These are phyloP conservation scores for Hippopotamyrus pictus DNA, from an alignment of 2,797 vertebrate genomes.

Conservation along the genomic window DNA sequence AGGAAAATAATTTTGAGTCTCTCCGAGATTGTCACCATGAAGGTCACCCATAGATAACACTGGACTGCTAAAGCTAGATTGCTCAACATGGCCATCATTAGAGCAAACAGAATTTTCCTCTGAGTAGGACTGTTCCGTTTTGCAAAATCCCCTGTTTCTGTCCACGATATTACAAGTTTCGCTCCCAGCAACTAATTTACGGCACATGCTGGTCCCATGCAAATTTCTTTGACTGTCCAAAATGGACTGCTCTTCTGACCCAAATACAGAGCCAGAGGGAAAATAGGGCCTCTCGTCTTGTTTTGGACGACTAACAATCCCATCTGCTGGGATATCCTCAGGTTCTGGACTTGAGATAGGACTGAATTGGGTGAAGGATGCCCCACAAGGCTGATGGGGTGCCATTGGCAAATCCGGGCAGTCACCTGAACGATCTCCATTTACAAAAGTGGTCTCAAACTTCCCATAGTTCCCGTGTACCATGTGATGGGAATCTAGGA, in stretches of 20 bases:
- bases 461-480: conserved; percentile 64
- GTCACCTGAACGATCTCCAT: conserved; percentile 70
- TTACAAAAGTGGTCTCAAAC: conserved; percentile 73
- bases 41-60: conserved; percentile 51
- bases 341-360: conserved; percentile 86
- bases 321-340: conserved; percentile 64
- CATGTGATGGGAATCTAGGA: conserved; percentile 55
- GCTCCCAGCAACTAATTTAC: conserved; percentile 65
- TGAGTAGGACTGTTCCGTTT: conserved; percentile 44
- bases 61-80: conserved; percentile 48
- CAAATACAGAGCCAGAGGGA: conserved; percentile 59
- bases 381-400: conserved; percentile 64
- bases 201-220: conserved; percentile 64
- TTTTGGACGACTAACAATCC: conserved; percentile 61
- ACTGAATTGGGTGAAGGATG: conserved; percentile 78
- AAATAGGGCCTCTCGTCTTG: conserved; percentile 66
- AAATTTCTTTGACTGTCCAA: conserved; percentile 58
- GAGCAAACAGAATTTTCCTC: conserved; percentile 43
- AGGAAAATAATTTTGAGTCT: conserved; percentile 51
- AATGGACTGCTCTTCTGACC: conserved; percentile 57
- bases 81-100: conserved; percentile 52
- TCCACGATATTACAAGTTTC: conserved; percentile 48
- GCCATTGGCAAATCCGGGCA: conserved; percentile 65
- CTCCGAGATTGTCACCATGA: conserved; percentile 49
- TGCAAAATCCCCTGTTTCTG: conserved; percentile 39